Evolutionary conservation across 2,797 vertebrate species (phyloP).

Genomic region (Avahi laniger): DNA sequence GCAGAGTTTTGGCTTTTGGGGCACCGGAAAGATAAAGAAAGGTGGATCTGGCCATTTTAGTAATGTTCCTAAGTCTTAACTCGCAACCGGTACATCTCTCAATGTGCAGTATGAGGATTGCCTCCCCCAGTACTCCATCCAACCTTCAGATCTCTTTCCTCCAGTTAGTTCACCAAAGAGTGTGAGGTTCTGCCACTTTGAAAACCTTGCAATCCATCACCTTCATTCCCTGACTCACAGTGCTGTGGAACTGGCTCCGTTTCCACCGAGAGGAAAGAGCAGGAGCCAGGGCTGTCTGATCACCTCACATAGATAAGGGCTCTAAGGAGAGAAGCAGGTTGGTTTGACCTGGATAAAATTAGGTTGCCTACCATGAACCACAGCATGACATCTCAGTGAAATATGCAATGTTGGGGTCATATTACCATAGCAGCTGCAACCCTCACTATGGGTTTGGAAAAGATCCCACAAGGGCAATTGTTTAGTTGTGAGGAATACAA

Average conservation of each 20-base stretch:
- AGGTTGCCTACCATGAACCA: neutral
- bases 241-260: neutral
- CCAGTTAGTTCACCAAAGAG: neutral
- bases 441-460: neutral
- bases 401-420: neutral
- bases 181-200: neutral
- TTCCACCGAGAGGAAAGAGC: neutral
- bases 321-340: neutral
- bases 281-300: neutral
- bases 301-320: neutral
- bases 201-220: neutral
- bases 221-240: neutral
- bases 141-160: neutral
- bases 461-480: neutral
- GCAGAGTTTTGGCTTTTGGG: neutral
- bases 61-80: neutral
- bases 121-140: neutral
- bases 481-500: neutral
- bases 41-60: neutral
- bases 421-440: neutral
- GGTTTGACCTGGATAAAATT: slow-evolving; percentile 5
- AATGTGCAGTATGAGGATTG: neutral
- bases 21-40: neutral
- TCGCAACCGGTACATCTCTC: neutral
- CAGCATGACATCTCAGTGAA: neutral